Evolutionary conservation across 2,113 vertebrate genomes (phyloP), one percentile per base, ranked within the genome.

Genomic region (Oncorhynchus mykiss): DNA sequence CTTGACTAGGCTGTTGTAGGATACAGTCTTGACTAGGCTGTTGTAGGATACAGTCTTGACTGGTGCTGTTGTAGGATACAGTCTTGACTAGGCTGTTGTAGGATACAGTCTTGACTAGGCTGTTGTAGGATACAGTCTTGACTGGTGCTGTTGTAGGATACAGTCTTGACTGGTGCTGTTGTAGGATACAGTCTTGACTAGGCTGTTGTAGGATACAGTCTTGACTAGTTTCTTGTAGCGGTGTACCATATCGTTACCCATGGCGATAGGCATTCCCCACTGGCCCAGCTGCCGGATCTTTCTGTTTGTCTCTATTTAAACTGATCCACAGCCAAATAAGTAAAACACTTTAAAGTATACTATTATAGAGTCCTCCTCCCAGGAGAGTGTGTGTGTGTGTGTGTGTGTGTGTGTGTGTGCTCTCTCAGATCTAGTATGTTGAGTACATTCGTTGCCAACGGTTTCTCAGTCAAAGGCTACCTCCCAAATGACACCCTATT

Each of bases 281-380:
- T n/a, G 64, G 25, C 64, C 13, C 24, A 27, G 24, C 22, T 27
- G 71, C 72, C 65, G 68, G 75, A 84, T 84, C 73, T 71, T 78
- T 75, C 75, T 82, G 78, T 79, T 69, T 65, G 75, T 62, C 78
- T 86, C 75, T 6, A 76, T 80, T 82, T 86, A 77, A 86, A 86
- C 79, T 86, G 84, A 84, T 82, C 80, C 80, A 48, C 54, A 77
- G 82, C 82, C 84, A 86, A 86, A 82, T 86, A 65, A 86, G 84
- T 84, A 78, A 82, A 78, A 75, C 67, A 25, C 86, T 88, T 88
- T 88, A 82, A 88, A 86, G 86, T 86, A 57, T 34, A 77, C 62
- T 62, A 75, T 8, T 14, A 25, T 1, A 66, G 64, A 66, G 22
- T 13, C 9, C 59, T 60, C 59, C 59, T 2, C 20, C 59, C 11